Base-by-base conservation (phyloP, 2,113 vertebrate genomes). In the Callospermophilus lateralis region DNA sequence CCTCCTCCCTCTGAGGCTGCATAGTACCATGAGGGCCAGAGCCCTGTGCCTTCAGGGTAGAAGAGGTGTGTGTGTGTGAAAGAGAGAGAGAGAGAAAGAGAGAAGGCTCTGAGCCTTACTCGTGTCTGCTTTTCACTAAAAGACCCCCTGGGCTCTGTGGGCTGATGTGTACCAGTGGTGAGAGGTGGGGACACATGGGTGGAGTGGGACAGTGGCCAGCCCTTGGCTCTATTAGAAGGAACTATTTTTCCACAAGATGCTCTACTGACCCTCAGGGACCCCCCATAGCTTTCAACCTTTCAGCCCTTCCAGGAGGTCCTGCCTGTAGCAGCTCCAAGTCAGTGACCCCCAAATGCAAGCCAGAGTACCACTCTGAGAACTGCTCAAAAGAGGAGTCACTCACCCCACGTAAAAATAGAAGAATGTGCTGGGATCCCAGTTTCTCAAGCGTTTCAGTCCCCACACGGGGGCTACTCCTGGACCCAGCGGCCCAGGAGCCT, bases 401-500 rank as follows among this genome's bases (percentile, higher is more conserved):
- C 20, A 7, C 11, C 24, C 16, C 13, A 11, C 3, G 8, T 9
- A 6, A 51, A 88, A 51, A 51, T 8, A 17, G 67, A 68, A 48
- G 34, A 39, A 34, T 28, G 45, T 70, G 22, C 13, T 61, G 61
- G 84, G 84, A 91, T 80, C 10, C 83, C 37, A 7, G 9, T 58
- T 22, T 72, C 79, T 15, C 63, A 72, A 30, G 34, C 11, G 67
- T 83, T 63, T 72, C 79, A 74, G 78, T 30, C 3, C 9, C 67
- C 15, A 11, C 15, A 11, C 15, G 19, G 28, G 28, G 34, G 24
- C 65, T 30, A 19, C 26, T 77, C 51, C 0, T 19, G 19, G 19
- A 95, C 80, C 15, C 10, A 42, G 73, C 45, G 55, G 28, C 19
- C 73, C 39, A 81, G 42, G 93, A 96, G 93, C 89, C 93, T 67